Base-by-base conservation (phyloP, 2,888 invertebrate genomes). In the Chromoteleia sp. region DNA sequence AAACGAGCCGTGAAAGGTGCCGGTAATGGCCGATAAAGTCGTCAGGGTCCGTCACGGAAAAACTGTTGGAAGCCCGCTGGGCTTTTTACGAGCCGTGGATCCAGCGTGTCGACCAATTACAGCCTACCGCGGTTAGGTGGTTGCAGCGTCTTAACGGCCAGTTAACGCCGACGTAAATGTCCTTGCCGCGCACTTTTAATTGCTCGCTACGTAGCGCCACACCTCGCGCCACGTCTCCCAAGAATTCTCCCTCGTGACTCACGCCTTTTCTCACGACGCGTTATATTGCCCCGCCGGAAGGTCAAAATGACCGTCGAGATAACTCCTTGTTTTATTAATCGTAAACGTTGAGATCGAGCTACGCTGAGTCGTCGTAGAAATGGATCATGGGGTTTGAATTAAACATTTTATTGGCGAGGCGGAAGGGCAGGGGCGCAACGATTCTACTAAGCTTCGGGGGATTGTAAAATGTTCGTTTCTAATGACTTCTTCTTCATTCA, bases 81-180 rank as follows among this genome's bases (percentile, higher is more conserved):
- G 78, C 82, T 85, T 87, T 89, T 90, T 89, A 89, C 88, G 89
- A 90, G 88, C 85, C 85, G 88, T 86, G 84, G 88, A 87, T 89
- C 88, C 87, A 86, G 88, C 89, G 86, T 87, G 87, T 86, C 85
- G 86, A 84, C 88, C 90, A 90, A 90, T 90, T 90, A 90, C 89
- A 78, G 89, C 86, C 88, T 88, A 88, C 86, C 88, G 87, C 86
- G 85, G 85, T 88, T 87, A 88, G 87, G 87, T 85, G 87, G 87
- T 86, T 88, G 86, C 86, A 86, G 71, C 85, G 87, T 88, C 87
- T 90, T 89, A 89, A 90, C 86, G 88, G 90, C 85, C 89, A 88
- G 89, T 90, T 89, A 90, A 87, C 87, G 87, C 85, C 85, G 85
- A 87, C 89, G 87, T 89, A 88, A 90, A 90, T 90, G 89, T 90